Percentiles rank a stretch among this genome's conserved stretches.
phyloP scores from a whole-genome alignment of 2,797 vertebrate species.

The Sorex maritimensis region DNA sequence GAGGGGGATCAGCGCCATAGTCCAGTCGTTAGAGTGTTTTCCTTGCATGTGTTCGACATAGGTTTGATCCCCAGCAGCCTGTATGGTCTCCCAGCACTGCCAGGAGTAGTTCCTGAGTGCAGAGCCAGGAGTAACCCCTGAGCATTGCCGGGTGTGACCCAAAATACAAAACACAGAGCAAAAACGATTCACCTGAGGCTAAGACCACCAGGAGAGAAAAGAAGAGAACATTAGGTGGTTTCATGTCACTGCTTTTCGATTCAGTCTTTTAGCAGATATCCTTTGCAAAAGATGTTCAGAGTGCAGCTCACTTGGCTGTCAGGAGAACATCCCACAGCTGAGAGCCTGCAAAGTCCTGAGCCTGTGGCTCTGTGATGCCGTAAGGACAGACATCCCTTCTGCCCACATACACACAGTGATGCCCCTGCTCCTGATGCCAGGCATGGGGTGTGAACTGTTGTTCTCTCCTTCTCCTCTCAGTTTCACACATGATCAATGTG shows the following conservation, averaged over 20 bases:
- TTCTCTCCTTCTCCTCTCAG: not conserved
- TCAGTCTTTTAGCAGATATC: not conserved
- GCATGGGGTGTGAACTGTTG: not conserved
- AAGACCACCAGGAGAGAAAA: not conserved
- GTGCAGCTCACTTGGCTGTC: not conserved
- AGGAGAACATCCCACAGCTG: not conserved
- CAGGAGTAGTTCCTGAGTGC: too few species aligned
- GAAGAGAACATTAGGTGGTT: not conserved
- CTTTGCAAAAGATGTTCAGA: slow-evolving; percentile 11
- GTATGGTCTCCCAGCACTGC: too few species aligned
- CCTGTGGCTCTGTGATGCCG: not conserved
- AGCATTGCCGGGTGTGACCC: too few species aligned
- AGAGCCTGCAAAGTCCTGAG: not conserved
- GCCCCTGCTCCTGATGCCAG: too few species aligned
- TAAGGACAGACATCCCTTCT: not conserved
- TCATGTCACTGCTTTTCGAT: not conserved
- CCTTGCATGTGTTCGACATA: too few species aligned
- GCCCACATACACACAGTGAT: not conserved
- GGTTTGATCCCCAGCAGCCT: too few species aligned
- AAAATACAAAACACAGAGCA: too few species aligned
- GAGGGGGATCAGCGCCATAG: too few species aligned
- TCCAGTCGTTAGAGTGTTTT: too few species aligned
- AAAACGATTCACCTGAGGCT: not conserved
- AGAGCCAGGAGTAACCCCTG: too few species aligned
- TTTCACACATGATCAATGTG: not conserved